Percentiles rank a stretch among this genome's conserved stretches.
phyloP scores from a whole-genome alignment of 23 tunicate genomes.

The Diplosoma virens region DNA sequence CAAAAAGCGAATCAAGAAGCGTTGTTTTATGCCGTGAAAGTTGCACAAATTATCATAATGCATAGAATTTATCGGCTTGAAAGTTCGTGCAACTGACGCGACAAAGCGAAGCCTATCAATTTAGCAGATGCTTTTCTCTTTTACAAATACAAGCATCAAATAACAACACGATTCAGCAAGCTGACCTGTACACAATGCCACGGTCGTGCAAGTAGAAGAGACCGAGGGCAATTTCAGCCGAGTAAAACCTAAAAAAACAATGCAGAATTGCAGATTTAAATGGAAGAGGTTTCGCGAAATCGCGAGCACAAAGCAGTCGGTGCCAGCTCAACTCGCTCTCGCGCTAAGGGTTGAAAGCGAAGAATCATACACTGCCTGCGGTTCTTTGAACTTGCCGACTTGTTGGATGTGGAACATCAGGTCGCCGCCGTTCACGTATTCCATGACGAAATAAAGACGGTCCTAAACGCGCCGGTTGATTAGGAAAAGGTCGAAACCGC shows the following conservation, averaged over 20 bases:
- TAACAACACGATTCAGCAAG: not conserved
- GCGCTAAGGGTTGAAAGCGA: not conserved
- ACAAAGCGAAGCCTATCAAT: not conserved
- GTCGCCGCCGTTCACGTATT: slow-evolving; percentile 94
- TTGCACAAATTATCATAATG: too few species aligned
- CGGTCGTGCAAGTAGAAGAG: slow-evolving; percentile 88
- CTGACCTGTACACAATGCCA: slow-evolving; percentile 94
- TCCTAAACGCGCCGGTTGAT: slow-evolving; percentile 31
- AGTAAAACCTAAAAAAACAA: slow-evolving; percentile 65
- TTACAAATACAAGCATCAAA: not conserved
- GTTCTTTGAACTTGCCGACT: slow-evolving; percentile 95
- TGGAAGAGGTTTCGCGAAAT: not conserved
- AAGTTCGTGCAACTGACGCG: not conserved
- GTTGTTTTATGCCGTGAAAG: too few species aligned
- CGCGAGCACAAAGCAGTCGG: not conserved
- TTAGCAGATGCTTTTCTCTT: not conserved
- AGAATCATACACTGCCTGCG: slow-evolving; percentile 84
- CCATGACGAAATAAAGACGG: slow-evolving; percentile 97
- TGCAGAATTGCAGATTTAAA: not conserved
- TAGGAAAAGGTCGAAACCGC: not conserved
- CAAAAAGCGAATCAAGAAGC: too few species aligned
- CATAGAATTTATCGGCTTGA: too few species aligned
- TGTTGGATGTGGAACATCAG: slow-evolving; percentile 96
- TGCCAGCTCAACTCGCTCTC: too few species aligned
- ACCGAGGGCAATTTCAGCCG: slow-evolving; percentile 96